A percentile compares a stretch with the other conserved stretches of the same genome.
phyloP scores from a whole-genome alignment of 2,113 vertebrate genomes.

The Pachyramphus minor region DNA sequence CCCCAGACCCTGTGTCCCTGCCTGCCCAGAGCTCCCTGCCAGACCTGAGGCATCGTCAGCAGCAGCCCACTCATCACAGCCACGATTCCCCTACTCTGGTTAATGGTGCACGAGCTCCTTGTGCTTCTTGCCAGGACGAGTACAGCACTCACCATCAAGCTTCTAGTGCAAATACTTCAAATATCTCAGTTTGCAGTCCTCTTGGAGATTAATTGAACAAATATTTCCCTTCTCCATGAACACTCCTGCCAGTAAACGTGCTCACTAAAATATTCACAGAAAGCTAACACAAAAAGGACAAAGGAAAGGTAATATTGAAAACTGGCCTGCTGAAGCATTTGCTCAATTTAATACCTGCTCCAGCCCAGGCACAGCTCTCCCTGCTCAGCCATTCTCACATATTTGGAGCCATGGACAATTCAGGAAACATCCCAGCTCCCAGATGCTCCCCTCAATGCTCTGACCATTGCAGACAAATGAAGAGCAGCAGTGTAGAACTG shows the following conservation, averaged over 20 bases:
- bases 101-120: not conserved
- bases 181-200: not conserved
- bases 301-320: not conserved
- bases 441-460: not conserved
- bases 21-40: not conserved
- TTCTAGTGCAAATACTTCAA: not conserved
- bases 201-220: conserved; percentile 4
- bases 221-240: conserved; percentile 1
- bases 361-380: not conserved
- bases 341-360: not conserved
- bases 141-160: not conserved
- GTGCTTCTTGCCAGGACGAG: not conserved
- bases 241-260: not conserved
- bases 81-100: rapidly evolving
- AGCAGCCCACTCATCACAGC: not conserved
- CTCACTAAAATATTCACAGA: not conserved
- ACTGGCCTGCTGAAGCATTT: not conserved
- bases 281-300: not conserved
- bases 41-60: not conserved
- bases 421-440: not conserved
- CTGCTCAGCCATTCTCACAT: not conserved
- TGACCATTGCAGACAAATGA: rapidly evolving
- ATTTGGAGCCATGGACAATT: rapidly evolving
- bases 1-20: not conserved
- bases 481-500: not conserved